phyloP scores from a whole-genome alignment of 2,888 invertebrate genomes.

The Tortrix viridana region DNA sequence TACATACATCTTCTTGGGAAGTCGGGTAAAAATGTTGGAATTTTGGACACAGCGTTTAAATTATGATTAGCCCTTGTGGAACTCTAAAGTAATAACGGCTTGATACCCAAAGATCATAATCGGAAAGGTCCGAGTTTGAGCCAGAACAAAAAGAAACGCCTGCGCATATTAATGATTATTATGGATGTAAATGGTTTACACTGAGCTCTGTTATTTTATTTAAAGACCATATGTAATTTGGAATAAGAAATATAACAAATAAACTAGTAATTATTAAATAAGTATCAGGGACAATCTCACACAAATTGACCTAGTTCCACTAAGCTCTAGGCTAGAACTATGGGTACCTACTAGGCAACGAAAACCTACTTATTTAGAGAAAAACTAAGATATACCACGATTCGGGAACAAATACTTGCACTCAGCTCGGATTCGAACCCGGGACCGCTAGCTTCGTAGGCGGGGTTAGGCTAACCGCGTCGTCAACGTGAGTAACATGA shows the following conservation, averaged over 20 bases:
- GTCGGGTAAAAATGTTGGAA: neutral
- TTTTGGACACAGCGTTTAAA: neutral
- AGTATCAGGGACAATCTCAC: too few species aligned
- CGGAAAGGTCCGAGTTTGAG: constrained; percentile 71
- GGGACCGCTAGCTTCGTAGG: too few species aligned
- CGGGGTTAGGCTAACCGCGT: too few species aligned
- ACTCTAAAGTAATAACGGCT: constrained; percentile 70
- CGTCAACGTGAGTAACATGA: too few species aligned
- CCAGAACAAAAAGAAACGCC: constrained; percentile 77
- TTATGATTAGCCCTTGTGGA: constrained; percentile 41
- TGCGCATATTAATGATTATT: constrained; percentile 78
- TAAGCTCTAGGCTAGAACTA: too few species aligned
- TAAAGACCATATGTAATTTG: constrained; percentile 64
- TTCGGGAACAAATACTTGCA: too few species aligned
- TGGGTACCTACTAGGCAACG: too few species aligned
- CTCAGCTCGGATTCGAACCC: too few species aligned
- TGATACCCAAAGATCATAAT: constrained; percentile 71
- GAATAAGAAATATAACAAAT: constrained; percentile 46
- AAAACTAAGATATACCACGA: too few species aligned
- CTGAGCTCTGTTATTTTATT: constrained; percentile 66
- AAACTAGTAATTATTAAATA: too few species aligned
- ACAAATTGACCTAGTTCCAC: too few species aligned
- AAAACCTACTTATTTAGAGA: too few species aligned
- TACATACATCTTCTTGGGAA: neutral
- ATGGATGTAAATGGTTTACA: constrained; percentile 77